These are phyloP conservation scores for Calephelis virginiensis DNA, from an alignment of 1,140 invertebrate genomes.

Conservation along the genomic window DNA sequence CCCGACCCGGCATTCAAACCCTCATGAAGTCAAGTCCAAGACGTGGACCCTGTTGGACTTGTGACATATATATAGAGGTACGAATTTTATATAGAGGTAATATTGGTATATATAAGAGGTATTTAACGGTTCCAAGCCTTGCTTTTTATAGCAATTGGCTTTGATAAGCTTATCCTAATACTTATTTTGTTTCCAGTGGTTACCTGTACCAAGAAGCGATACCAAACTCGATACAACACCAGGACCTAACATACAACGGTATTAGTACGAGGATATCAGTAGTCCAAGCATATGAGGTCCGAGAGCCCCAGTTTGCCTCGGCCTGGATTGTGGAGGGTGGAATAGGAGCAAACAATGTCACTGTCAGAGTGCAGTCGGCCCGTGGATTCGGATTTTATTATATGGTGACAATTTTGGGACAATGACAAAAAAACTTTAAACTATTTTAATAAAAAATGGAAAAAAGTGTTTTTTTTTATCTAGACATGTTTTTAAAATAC, in stretches of 20 bases:
- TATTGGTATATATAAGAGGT: no score
- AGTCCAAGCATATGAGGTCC: slow-evolving; percentile 42
- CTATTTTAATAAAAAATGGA: no score
- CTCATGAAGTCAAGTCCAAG: no score
- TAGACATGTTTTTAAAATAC: no score
- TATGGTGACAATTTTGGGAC: slow-evolving; percentile 44
- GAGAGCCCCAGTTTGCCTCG: slow-evolving; percentile 40
- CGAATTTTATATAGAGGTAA: no score
- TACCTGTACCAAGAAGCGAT: slow-evolving; percentile 37
- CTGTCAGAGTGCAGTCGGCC: slow-evolving; percentile 32
- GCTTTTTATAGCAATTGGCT: no score
- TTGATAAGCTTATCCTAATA: no score
- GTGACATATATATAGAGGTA: no score
- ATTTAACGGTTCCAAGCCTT: no score
- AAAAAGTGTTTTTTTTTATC: no score
- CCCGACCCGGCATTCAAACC: no score
- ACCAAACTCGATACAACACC: slow-evolving; percentile 42
- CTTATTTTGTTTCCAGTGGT: slow-evolving; percentile 38
- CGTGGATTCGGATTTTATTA: slow-evolving; percentile 48
- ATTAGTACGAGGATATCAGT: slow-evolving; percentile 42
- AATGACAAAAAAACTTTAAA: slow-evolving; percentile 15
- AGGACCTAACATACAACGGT: slow-evolving; percentile 44
- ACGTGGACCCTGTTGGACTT: no score
- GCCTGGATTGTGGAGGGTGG: slow-evolving; percentile 44
- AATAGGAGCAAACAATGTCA: slow-evolving; percentile 20